Evolutionary conservation across 2,113 vertebrate species (phyloP).

Genomic region (Zosterops pallidus): DNA sequence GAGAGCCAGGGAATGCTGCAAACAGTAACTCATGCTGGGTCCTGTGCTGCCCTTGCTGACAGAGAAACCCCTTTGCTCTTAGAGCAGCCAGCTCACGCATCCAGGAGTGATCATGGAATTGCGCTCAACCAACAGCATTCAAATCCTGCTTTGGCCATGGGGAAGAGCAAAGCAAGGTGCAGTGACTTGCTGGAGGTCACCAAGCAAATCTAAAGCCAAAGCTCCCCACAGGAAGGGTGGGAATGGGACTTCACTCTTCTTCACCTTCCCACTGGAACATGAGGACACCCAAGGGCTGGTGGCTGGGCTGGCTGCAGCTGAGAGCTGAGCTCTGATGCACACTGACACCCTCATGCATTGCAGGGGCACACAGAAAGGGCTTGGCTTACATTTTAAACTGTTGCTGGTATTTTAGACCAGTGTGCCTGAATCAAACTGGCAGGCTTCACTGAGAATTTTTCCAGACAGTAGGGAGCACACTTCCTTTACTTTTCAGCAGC

Average conservation of each 20-base stretch:
- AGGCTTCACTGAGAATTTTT: background rate
- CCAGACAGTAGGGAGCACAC: conserved; percentile 50
- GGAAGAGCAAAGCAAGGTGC: accelerated
- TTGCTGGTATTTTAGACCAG: background rate
- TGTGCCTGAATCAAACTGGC: background rate
- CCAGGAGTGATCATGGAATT: background rate
- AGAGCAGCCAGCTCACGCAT: background rate
- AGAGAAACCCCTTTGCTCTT: background rate
- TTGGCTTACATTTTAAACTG: background rate
- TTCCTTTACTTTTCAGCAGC: conserved; percentile 40
- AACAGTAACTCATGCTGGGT: background rate
- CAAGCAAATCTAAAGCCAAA: background rate
- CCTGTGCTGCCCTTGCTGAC: background rate
- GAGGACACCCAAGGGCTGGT: background rate
- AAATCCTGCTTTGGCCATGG: background rate
- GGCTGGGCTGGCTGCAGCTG: background rate
- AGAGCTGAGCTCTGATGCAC: background rate
- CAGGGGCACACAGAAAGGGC: background rate
- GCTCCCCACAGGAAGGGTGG: background rate
- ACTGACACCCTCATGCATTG: background rate
- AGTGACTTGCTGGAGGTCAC: background rate
- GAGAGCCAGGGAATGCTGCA: background rate
- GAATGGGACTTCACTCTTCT: background rate
- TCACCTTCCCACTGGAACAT: background rate
- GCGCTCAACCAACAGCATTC: background rate